Evolutionary conservation across 2,888 invertebrate species (phyloP).

Genomic region (Dromius quadrimaculatus): DNA sequence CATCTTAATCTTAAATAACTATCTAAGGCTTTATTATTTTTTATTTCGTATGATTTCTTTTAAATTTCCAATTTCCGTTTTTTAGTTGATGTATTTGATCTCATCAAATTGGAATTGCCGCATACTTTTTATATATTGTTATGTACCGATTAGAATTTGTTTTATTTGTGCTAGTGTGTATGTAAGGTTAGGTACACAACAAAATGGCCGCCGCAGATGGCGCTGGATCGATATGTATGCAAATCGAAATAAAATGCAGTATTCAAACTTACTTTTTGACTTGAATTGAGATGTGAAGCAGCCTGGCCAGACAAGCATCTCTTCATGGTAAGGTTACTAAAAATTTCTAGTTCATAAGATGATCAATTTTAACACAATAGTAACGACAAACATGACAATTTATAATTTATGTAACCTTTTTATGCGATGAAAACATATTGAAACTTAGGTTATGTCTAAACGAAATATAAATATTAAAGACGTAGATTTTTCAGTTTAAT

Average conservation of each 20-base stretch:
- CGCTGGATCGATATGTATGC: slow-evolving; percentile 1
- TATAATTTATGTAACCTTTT: slow-evolving; percentile 31
- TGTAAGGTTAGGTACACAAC: slow-evolving; percentile 38
- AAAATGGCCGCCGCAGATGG: slow-evolving; percentile 29
- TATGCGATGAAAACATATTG: slow-evolving; percentile 14
- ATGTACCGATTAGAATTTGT: slow-evolving; percentile 23
- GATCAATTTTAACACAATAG: neutral
- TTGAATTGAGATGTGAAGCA: slow-evolving; percentile 19
- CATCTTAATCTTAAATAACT: slow-evolving; percentile 45
- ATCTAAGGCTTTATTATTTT: slow-evolving; percentile 32
- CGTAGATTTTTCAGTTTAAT: neutral
- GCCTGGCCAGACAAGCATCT: slow-evolving; percentile 2
- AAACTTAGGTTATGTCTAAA: slow-evolving; percentile 11
- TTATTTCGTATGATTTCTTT: slow-evolving; percentile 36
- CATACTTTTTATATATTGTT: slow-evolving; percentile 26
- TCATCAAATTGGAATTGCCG: slow-evolving; percentile 22
- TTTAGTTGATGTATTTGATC: slow-evolving; percentile 21
- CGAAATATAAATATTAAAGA: slow-evolving; percentile 15
- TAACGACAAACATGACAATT: slow-evolving; percentile 7
- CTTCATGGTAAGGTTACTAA: slow-evolving; percentile 14
- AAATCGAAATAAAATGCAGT: slow-evolving; percentile 19
- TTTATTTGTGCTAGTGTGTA: slow-evolving; percentile 41
- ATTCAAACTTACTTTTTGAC: slow-evolving; percentile 18
- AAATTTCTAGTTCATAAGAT: slow-evolving; percentile 7
- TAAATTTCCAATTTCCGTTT: slow-evolving; percentile 8